Base-by-base conservation (phyloP, 2,888 invertebrate genomes). In the Aspidiotus rigidus region DNA sequence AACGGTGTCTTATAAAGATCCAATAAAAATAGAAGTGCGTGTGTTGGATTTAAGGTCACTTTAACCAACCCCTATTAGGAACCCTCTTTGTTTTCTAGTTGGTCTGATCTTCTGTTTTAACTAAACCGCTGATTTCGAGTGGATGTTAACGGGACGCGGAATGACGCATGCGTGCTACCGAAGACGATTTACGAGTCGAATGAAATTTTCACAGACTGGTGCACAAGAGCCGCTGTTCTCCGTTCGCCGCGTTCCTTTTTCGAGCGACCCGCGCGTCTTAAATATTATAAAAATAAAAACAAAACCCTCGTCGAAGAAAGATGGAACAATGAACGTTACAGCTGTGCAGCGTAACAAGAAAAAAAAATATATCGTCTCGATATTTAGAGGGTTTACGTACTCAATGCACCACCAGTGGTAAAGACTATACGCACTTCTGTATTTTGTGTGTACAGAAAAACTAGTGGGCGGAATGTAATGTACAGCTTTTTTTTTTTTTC, bases 51-150 rank as follows among this genome's bases (percentile, higher is more conserved):
- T 57, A 67, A 67, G 67, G 67, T 67, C 60, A 67, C 59, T 67
- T 67, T 59, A 59, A 67, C 67, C 67, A 67, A 67, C 67, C 67
- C 67, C 60, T 59, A 67, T 60, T 15, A 60, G 57, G 67, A 59
- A 67, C 67, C 67, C 67, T 67, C 67, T 67, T 67, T 67, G 67
- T 67, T 67, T 67, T 67, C 67, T 67, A 57, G 67, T 67, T 67
- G 67, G 67, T 67, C 67, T 67, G 49, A 60, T 49, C 60, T 67
- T 49, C 57, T 67, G 67, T 67, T 67, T 67, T 67, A 67, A 67
- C 67, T 60, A 60, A 67, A 60, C 67, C 49, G 59, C 49, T 44
- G 67, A 28, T 67, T 67, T 67, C 60, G 60, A 67, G 67, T 67
- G 67, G 67, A 59, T 67, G 57, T 40, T 60, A 42, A 41, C 57